Evolutionary conservation across 2,888 invertebrate species (phyloP).

Genomic region (Dendrolimus houi): DNA sequence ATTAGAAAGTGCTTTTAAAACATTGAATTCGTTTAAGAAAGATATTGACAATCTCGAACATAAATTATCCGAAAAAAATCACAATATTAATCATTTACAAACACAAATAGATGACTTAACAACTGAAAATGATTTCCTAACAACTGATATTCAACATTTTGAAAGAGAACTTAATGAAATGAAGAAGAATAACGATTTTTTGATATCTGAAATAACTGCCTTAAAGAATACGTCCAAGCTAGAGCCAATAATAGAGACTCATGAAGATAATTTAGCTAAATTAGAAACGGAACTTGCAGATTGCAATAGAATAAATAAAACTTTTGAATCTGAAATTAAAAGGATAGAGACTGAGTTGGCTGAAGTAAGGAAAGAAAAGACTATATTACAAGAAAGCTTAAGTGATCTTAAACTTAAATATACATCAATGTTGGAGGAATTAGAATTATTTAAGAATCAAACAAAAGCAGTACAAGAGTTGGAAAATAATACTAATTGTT

Average conservation of each 20-base stretch:
- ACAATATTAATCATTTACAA: slow-evolving; percentile 67
- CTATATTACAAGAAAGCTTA: slow-evolving; percentile 67
- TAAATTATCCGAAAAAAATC: slow-evolving; percentile 73
- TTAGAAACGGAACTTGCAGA: slow-evolving; percentile 81
- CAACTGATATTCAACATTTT: slow-evolving; percentile 61
- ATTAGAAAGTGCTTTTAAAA: slow-evolving; percentile 72
- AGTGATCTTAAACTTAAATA: slow-evolving; percentile 72
- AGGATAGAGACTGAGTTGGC: slow-evolving; percentile 74
- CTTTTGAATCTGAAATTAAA: slow-evolving; percentile 76
- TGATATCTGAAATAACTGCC: slow-evolving; percentile 80
- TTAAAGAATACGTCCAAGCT: slow-evolving; percentile 79
- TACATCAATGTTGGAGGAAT: slow-evolving; percentile 62
- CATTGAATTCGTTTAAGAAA: slow-evolving; percentile 74
- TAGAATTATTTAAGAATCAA: slow-evolving; percentile 56
- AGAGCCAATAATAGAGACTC: slow-evolving; percentile 83
- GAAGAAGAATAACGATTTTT: slow-evolving; percentile 82
- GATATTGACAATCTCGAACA: slow-evolving; percentile 76
- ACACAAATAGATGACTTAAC: slow-evolving; percentile 75
- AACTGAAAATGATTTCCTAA: slow-evolving; percentile 65
- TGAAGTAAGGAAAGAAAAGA: slow-evolving; percentile 55
- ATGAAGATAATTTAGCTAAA: slow-evolving; percentile 80
- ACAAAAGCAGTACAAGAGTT: slow-evolving; percentile 63
- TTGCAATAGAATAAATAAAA: slow-evolving; percentile 73
- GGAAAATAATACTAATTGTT: slow-evolving; percentile 48
- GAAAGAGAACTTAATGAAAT: slow-evolving; percentile 80